A percentile compares a stretch with the other conserved stretches of the same genome.
These are phyloP conservation scores for Cryptotermes secundus DNA, from an alignment of 1,140 invertebrate genomes.

Conservation along the genomic window DNA sequence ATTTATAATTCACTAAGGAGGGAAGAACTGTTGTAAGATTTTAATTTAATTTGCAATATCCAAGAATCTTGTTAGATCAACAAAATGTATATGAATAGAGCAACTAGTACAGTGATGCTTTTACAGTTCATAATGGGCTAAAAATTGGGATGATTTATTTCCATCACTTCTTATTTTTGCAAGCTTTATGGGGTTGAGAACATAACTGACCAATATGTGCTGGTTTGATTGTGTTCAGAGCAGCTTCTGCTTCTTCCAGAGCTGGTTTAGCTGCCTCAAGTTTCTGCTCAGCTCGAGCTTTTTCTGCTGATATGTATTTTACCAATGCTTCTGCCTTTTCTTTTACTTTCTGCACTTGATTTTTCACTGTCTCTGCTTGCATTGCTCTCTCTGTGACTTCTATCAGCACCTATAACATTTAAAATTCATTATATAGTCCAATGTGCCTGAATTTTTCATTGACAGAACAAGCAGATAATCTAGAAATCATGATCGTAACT, in stretches of 20 bases:
- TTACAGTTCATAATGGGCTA: no score
- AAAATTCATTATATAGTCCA: background rate
- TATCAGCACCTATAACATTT: slow-evolving; percentile 57
- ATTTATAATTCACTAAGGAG: no score
- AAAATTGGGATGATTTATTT: no score
- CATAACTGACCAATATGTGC: slow-evolving; percentile 75
- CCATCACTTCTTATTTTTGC: no score
- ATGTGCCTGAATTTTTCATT: background rate
- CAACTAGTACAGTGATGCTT: no score
- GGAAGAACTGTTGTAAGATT: no score
- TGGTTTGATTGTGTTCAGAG: slow-evolving; percentile 94
- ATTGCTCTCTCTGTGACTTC: slow-evolving; percentile 89
- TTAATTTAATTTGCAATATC: no score
- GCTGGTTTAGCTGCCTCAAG: slow-evolving; percentile 89
- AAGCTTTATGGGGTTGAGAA: no score
- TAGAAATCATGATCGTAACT: no score
- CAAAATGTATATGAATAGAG: no score
- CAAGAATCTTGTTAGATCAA: no score
- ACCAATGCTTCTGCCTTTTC: slow-evolving; percentile 92
- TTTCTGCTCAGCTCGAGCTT: slow-evolving; percentile 86
- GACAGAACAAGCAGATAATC: no score
- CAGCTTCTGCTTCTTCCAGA: slow-evolving; percentile 90
- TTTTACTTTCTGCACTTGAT: slow-evolving; percentile 93
- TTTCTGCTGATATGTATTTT: slow-evolving; percentile 86
- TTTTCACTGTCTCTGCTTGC: slow-evolving; percentile 93